phyloP scores from a whole-genome alignment of 30 jellyfish, hydroid and myxozoan genomes.

The Sanderia malayensis region DNA sequence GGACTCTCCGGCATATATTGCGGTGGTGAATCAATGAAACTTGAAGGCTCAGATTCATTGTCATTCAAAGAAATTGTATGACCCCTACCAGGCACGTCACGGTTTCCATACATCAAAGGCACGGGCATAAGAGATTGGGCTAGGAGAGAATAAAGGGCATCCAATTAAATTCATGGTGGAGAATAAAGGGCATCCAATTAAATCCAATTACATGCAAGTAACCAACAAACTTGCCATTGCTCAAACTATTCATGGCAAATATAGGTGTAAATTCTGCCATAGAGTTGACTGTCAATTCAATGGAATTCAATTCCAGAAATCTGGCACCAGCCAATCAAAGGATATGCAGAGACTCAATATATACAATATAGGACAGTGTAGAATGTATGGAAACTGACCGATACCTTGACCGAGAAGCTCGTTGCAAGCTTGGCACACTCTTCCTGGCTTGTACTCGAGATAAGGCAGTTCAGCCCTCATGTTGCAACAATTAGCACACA shows the following conservation, averaged over 20 bases:
- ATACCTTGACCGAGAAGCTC: constrained; percentile 68
- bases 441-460: constrained; percentile 73
- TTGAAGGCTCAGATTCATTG: constrained; percentile 17
- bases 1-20: constrained; percentile 71
- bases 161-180: too few species aligned
- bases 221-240: too few species aligned
- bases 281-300: too few species aligned
- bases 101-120: constrained; percentile 57
- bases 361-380: too few species aligned
- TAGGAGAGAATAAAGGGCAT: not conserved
- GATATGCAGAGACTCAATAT: too few species aligned
- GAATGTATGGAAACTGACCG: not conserved
- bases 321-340: too few species aligned
- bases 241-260: too few species aligned
- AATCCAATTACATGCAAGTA: too few species aligned
- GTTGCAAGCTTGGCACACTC: constrained; percentile 92
- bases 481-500: constrained; percentile 88
- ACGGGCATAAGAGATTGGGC: constrained; percentile 48
- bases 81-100: constrained; percentile 61
- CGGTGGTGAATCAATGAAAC: constrained; percentile 58
- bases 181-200: too few species aligned
- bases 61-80: constrained; percentile 61
- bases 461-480: constrained; percentile 77
- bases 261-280: too few species aligned
- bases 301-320: too few species aligned